Evolutionary conservation across 2,888 invertebrate genomes (phyloP).

Genomic region (Pristionchus entomophagus): DNA sequence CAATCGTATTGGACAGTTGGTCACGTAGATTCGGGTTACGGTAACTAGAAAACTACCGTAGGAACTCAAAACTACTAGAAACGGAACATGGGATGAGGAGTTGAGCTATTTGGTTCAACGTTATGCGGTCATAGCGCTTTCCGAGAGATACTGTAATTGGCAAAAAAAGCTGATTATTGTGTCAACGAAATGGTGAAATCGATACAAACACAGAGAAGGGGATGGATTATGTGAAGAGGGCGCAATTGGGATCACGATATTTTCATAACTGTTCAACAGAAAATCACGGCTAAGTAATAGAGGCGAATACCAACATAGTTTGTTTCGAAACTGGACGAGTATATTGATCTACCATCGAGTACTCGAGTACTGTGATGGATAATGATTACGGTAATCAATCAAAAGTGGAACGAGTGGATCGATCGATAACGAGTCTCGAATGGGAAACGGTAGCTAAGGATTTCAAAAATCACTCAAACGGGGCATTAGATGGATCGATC

Average conservation of each 20-base stretch:
- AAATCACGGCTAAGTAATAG: not conserved
- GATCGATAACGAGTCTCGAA: too few species aligned
- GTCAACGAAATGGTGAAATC: not conserved
- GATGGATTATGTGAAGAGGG: not conserved
- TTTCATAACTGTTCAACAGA: not conserved
- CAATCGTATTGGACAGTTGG: constrained; percentile 14
- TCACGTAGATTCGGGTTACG: not conserved
- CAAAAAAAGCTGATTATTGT: not conserved
- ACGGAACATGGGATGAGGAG: not conserved
- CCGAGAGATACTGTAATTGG: constrained; percentile 10
- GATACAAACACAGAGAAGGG: not conserved
- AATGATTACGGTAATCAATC: not conserved
- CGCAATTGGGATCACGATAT: constrained; percentile 22
- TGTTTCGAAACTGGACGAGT: not conserved
- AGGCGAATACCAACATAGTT: too few species aligned
- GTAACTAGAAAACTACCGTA: constrained; percentile 4
- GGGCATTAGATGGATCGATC: not conserved
- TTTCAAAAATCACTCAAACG: too few species aligned
- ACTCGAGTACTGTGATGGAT: not conserved
- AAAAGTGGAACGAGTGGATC: not conserved
- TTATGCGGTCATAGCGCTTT: constrained; percentile 10
- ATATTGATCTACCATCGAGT: not conserved
- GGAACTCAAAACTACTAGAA: constrained; percentile 18
- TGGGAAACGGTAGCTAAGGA: too few species aligned
- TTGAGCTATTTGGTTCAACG: constrained; percentile 32